phyloP scores from a whole-genome alignment of 1,140 invertebrate genomes.

The Drosophila asahinai region DNA sequence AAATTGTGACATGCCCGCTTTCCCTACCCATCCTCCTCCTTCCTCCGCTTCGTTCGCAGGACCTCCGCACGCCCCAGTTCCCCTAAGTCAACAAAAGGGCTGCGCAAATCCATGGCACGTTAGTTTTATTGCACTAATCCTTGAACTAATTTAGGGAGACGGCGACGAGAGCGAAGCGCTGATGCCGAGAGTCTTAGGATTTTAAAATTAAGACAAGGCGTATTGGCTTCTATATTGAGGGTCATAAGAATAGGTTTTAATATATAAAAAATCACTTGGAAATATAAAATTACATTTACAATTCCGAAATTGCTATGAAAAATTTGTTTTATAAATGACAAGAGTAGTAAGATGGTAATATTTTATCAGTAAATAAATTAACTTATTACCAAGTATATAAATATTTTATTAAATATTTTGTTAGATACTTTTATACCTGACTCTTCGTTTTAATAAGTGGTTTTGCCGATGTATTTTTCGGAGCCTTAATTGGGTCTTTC shows the following conservation, averaged over 20 bases:
- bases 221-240: slow-evolving; percentile 46
- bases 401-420: background rate
- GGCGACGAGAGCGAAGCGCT: slow-evolving; percentile 15
- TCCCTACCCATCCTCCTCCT: background rate
- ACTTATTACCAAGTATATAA: too few species aligned
- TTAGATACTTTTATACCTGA: too few species aligned
- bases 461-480: too few species aligned
- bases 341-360: too few species aligned
- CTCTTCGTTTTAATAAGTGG: background rate
- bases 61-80: slow-evolving; percentile 13
- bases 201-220: slow-evolving; percentile 52
- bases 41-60: background rate
- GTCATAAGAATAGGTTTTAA: background rate
- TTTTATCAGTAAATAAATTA: too few species aligned
- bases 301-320: too few species aligned
- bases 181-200: slow-evolving; percentile 42
- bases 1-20: slow-evolving; percentile 72
- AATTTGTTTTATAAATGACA: too few species aligned
- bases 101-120: slow-evolving; percentile 70
- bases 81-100: slow-evolving; percentile 64
- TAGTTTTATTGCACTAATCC: slow-evolving; percentile 81
- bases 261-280: background rate
- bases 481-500: background rate
- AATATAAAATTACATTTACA: too few species aligned
- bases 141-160: slow-evolving; percentile 73